phyloP scores from a whole-genome alignment of 2,888 invertebrate genomes.

The Synanthedon tipuliformis region DNA sequence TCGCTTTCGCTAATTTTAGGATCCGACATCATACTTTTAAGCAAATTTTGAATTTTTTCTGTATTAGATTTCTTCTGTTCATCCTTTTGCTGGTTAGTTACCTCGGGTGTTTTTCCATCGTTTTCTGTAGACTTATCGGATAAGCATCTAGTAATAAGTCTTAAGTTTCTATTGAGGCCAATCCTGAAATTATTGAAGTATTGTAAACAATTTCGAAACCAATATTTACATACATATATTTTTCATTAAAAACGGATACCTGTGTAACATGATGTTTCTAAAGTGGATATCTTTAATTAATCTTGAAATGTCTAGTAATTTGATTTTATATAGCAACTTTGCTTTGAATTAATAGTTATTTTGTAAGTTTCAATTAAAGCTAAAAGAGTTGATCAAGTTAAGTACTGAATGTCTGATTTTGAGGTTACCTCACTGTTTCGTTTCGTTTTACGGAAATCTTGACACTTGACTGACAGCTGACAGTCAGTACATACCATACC shows the following conservation, averaged over 20 bases:
- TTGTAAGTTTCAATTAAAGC: too few relatives aligned
- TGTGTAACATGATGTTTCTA: too few relatives aligned
- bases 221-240: too few relatives aligned
- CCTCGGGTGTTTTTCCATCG: slow-evolving; percentile 23
- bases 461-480: not conserved
- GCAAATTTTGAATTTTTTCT: slow-evolving; percentile 51
- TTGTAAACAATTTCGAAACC: slow-evolving; percentile 3
- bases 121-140: slow-evolving; percentile 37
- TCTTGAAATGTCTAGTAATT: too few relatives aligned
- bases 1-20: slow-evolving; percentile 47
- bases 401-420: too few relatives aligned
- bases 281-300: too few relatives aligned
- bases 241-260: too few relatives aligned
- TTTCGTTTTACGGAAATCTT: not conserved
- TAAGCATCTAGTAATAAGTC: slow-evolving; percentile 28
- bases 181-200: slow-evolving; percentile 12
- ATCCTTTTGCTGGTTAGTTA: slow-evolving; percentile 12
- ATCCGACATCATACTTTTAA: slow-evolving; percentile 52
- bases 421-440: not conserved
- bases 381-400: too few relatives aligned
- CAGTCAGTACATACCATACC: too few relatives aligned
- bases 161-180: slow-evolving; percentile 27
- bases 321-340: too few relatives aligned
- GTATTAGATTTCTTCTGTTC: slow-evolving; percentile 28
- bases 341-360: too few relatives aligned